Base-by-base conservation (phyloP, 2,888 invertebrate species). In the Pristionchus entomophagus region DNA sequence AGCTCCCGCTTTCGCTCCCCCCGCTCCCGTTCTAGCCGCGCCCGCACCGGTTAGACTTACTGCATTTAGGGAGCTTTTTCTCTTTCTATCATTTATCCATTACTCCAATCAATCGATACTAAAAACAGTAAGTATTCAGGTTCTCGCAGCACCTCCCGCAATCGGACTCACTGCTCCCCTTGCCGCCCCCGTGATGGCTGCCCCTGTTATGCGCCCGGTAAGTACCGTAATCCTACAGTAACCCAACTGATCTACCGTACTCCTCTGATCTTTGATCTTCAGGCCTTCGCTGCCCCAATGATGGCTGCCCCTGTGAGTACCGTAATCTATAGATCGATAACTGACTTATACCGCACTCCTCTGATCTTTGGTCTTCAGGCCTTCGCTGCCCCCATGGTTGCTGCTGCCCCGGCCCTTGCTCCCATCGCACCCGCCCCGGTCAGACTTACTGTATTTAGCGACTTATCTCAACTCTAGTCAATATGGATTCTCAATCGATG, bases 361-460 rank as follows among this genome's bases (percentile, higher is more conserved):
- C 19, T 56, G 32, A 56, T 56, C 56, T 56, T 38, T 56, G 81
- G 56, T 81, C 78, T 78, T 14, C 26, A 78, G 78, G 78, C 78
- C 26, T 78, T 78, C 81, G 81, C 81, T 59, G 41, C 78, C 32
- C 78, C 78, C n/a, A n/a, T 62, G 35, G 62, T 35, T 83, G 59
- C 83, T 41, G 56, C 83, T 22, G 83, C 62, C n/a, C n/a, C 29
- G 22, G 62, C 62, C 14, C 80, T 45, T 59, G 62, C 41, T 10
- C 83, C 83, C 8, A 41, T 83, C 29, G 45, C 83, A 51, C 53
- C 65, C 32, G 59, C 84, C 83, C 83, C 45, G 83, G 41, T 41
- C n/a, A 35, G 41, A 65, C 81, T 81, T 81, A 81, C 81, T 53
- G 35, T 29, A 26, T 56, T 81, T 81, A 81, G 56, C 38, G 26